Evolutionary conservation across 2,888 invertebrate genomes (phyloP), one percentile per base, ranked within the genome.

Genomic region (Drosophila parthenogenetica): DNA sequence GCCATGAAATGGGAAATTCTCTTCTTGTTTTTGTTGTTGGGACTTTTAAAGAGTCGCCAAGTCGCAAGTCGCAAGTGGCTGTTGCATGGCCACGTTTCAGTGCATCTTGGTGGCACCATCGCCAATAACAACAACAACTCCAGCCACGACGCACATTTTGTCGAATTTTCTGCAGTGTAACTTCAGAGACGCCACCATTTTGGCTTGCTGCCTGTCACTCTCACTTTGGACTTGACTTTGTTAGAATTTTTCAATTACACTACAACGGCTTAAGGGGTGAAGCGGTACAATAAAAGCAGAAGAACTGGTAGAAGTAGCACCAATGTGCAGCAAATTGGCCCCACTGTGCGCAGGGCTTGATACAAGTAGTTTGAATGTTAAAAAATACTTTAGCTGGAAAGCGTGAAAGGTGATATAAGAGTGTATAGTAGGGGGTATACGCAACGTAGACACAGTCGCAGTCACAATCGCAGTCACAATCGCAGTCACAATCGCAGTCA

Each of bases 1-100:
- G 87, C 85, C 89, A 89, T 89, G 90, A 89, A 89, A 89, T 89
- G 81, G 87, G 85, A 89, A 90, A 87, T 81, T 77, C 64, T 80
- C 69, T 76, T 81, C 72, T 58, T 43, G 49, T 57, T 81, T 77
- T 66, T 80, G 70, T 76, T 81, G 75, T 58, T 43, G 49, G 53
- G n/a, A 8, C 17, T 61, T 10, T 29, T 2, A 22, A 42, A 59
- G 19, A 59, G 48, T 55, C 58, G 57, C 39, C 40, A 63, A 68
- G 49, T 73, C 46, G 76, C 40, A 63, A 68, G 49, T 73, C 46
- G 76, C 45, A 39, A 51, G 50, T 53, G 53, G 55, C 55, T 77
- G 77, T 76, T 68, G 64, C 67, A 71, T 79, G 76, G 79, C 79
- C 61, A 79, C 76, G 77, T 74, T 78, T 78, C 66, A 77, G 62